These are phyloP conservation scores for Watsonalla binaria DNA, from an alignment of 2,888 invertebrate species.

Conservation along the genomic window DNA sequence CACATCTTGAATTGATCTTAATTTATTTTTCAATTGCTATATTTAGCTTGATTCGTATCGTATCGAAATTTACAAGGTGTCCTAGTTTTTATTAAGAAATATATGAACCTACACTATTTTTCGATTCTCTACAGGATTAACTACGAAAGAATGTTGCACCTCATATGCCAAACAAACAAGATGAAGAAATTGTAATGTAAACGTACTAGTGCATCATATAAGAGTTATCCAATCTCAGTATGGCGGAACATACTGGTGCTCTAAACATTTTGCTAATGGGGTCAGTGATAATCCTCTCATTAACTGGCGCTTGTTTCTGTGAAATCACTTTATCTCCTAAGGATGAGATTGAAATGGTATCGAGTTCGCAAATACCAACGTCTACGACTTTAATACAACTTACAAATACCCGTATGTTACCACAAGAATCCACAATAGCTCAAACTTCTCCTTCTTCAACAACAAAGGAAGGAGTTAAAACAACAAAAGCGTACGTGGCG, in stretches of 20 bases:
- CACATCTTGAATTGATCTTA: constrained; percentile 7
- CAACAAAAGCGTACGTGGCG: constrained; percentile 53
- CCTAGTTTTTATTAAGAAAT: no score
- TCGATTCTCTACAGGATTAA: no score
- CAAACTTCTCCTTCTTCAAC: constrained; percentile 49
- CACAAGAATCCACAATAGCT: constrained; percentile 49
- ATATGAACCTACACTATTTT: no score
- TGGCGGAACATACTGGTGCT: constrained; percentile 24
- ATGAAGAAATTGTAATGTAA: neutral
- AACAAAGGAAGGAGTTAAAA: constrained; percentile 58
- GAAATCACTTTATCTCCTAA: constrained; percentile 39
- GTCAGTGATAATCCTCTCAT: constrained; percentile 46
- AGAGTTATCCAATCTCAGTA: constrained; percentile 14
- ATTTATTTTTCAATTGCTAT: constrained; percentile 9
- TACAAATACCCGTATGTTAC: constrained; percentile 36
- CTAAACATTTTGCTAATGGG: constrained; percentile 38
- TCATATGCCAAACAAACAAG: neutral
- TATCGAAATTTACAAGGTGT: no score
- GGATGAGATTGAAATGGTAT: constrained; percentile 43
- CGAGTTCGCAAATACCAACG: constrained; percentile 39
- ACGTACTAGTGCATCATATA: neutral
- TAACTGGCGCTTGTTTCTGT: constrained; percentile 44
- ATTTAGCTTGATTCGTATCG: neutral
- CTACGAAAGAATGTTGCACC: no score
- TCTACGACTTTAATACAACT: constrained; percentile 39